Percentiles rank a stretch among this genome's conserved stretches.
phyloP scores from a whole-genome alignment of 2,888 invertebrate species.

The Dryobota labecula region DNA sequence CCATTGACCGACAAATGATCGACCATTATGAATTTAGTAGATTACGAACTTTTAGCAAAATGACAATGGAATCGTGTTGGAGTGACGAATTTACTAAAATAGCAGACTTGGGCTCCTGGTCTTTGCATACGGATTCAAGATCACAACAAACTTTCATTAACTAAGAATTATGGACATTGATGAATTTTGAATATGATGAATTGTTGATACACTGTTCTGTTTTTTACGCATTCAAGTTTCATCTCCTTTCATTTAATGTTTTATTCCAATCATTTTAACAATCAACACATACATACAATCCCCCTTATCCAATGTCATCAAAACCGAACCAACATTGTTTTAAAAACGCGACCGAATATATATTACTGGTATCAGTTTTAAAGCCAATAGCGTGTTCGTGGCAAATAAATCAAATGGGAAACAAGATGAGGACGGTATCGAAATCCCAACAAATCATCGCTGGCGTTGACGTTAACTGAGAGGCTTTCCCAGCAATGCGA shows the following conservation, averaged over 20 bases:
- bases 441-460: slow-evolving; percentile 70
- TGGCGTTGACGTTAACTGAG: slow-evolving; percentile 60
- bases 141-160: not conserved
- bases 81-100: too few species aligned
- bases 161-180: not conserved
- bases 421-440: slow-evolving; percentile 72
- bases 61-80: too few species aligned
- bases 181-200: too few species aligned
- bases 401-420: slow-evolving; percentile 68
- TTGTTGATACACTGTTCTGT: too few species aligned
- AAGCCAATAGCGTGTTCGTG: slow-evolving; percentile 61
- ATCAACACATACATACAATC: slow-evolving; percentile 9
- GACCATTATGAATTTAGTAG: too few species aligned
- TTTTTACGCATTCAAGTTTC: not conserved
- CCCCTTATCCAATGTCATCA: slow-evolving; percentile 25
- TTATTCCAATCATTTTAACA: not conserved
- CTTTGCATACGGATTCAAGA: not conserved
- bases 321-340: slow-evolving; percentile 46
- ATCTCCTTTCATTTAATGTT: not conserved
- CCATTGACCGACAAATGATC: too few species aligned
- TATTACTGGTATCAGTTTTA: slow-evolving; percentile 58
- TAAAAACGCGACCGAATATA: slow-evolving; percentile 43
- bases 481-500: slow-evolving; percentile 35
- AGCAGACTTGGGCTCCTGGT: too few species aligned
- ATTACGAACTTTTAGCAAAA: too few species aligned